Base-by-base conservation (phyloP, 2,797 vertebrate genomes). In the Parauchenoglanis punctatus region DNA sequence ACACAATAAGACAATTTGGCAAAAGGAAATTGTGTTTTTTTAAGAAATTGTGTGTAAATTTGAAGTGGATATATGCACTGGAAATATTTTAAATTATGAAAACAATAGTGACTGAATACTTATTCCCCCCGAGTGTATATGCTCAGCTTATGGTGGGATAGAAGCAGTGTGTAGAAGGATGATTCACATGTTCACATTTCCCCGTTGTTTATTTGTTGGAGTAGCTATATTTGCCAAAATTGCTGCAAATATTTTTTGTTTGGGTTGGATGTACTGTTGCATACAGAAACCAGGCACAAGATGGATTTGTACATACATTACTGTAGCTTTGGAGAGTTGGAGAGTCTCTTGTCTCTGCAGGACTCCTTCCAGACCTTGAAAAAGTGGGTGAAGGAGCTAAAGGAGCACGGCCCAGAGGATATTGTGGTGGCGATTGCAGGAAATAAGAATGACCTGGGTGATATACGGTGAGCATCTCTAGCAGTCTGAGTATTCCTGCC, bases 301-400 rank as follows among this genome's bases (percentile, higher is more conserved):
- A 52, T 76, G 46, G 46, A 28, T 76, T 76, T 76, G 44, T 49
- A 40, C 77, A 59, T 80, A 40, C 31, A 59, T 44, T 59, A 23
- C 56, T 80, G 56, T 80, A 12, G 20, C 20, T 80, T 59, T 65
- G 44, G 13, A 49, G 23, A 65, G 25, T 31, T 81, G 12, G 0
- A 18, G 23, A 31, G 3, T 67, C 31, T 67, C n/a, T 76, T 85
- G 2, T 88, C 7, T 84, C 49, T 91, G 90, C 94, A 99, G 99
- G 98, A 99, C 94, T 99, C 99, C 8, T 99, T 99, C 95, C 97
- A 99, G 94, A 99, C 97, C 85, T 94, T 99, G 95, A 99, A 99
- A 96, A 99, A 98, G 92, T 99, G 98, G 99, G 98, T 99, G 88
- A 99, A 99, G 93, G 98, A 99, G 92, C 94, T 99, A 89, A 99